Evolutionary conservation across 2,113 vertebrate species (phyloP), one percentile per base, ranked within the genome.

Genomic region (Corynorhinus townsendii): DNA sequence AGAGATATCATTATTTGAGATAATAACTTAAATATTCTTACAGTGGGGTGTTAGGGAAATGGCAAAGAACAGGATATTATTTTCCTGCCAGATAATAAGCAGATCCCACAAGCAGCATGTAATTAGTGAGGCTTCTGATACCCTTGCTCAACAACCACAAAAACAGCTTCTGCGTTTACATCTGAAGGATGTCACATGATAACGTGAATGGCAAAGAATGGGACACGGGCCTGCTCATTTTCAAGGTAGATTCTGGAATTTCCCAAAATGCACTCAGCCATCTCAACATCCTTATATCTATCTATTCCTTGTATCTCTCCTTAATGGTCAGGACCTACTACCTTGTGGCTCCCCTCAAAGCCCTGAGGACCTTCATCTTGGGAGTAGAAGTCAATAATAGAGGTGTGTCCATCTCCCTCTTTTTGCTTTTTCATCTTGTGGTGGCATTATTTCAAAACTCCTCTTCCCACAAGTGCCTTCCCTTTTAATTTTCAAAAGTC

Each of bases 11-110:
- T 95, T 97, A 92, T 96, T 96, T 92, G 75, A 96, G 96, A 98
- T 91, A 98, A 98, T 98, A 98, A 98, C 95, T 98, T 98, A 98
- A 98, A 93, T 86, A 59, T 82, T 86, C 93, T 69, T 72, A 86
- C 80, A 73, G 45, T n/a, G 24, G 43, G 3, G 11, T 88, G 10
- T 14, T 9, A 4, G 83, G 30, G 4, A 91, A 96, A 84, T 47
- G 40, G 62, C 47, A 76, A 35, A 88, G 22, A 76, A 47, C 5
- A 54, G 12, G 30, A 56, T 10, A 52, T 49, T 66, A 24, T 79
- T 88, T 2, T 71, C 54, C 33, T 40, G 7, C 28, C 47, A n/a
- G 15, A 45, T 52, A 84, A 72, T 64, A 26, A 52, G 12, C 28
- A 83, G 24, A 3, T 4, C 5, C 68, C 26, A 43, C 4, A 83